A percentile compares a stretch with the other conserved stretches of the same genome.
These are phyloP conservation scores for Dromiciops gliroides DNA, from an alignment of 2,113 vertebrate species.

Conservation along the genomic window DNA sequence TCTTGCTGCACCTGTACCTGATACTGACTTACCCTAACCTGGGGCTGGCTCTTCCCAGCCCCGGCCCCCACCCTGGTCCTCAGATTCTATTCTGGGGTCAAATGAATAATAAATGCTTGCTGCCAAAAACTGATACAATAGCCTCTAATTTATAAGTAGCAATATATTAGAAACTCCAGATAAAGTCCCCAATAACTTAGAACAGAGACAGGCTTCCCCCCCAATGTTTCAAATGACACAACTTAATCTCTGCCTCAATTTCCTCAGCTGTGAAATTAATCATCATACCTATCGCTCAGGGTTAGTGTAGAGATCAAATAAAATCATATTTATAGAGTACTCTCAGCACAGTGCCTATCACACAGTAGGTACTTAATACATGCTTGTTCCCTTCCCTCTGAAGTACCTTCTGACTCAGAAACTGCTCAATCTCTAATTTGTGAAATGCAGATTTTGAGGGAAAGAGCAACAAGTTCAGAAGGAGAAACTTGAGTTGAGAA, in stretches of 20 bases:
- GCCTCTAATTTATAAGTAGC: no score
- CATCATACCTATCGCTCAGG: neutral
- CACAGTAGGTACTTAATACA: neutral
- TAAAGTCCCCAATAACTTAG: no score
- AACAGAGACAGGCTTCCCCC: no score
- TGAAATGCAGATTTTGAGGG: neutral
- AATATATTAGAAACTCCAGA: no score
- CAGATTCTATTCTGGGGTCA: no score
- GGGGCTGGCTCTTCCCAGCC: no score
- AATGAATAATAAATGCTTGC: no score
- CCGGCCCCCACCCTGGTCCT: no score
- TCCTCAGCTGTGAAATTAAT: neutral
- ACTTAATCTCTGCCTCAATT: neutral
- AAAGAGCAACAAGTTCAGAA: neutral
- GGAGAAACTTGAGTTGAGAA: neutral
- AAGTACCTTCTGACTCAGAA: neutral
- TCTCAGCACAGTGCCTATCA: neutral
- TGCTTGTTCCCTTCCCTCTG: neutral
- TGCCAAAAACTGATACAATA: no score
- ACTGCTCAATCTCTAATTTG: neutral
- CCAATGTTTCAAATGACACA: no score
- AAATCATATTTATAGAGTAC: neutral
- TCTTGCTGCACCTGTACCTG: no score
- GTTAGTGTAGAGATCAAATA: neutral
- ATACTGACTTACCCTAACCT: no score